Conservation (phyloP, 2,888 invertebrate genomes). For the Pocota personata region DNA sequence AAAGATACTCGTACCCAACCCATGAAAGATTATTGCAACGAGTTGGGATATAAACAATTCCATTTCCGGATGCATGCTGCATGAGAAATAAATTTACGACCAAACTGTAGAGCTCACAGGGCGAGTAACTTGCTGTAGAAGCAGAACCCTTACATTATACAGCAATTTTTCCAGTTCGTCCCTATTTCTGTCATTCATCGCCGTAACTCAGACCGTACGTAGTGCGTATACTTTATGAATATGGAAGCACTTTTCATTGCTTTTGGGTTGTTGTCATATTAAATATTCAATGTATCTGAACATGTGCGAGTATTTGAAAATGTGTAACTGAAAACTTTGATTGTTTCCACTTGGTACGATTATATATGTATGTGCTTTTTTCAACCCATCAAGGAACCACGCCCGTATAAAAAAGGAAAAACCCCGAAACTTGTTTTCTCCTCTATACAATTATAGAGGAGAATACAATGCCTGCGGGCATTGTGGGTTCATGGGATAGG, state of each 20-base stretch:
- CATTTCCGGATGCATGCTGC: conserved; percentile 31
- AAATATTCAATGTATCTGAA: conserved; percentile 25
- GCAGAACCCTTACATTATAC: not conserved
- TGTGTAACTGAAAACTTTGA: conserved; percentile 6
- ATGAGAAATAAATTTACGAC: conserved; percentile 17
- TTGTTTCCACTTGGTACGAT: conserved; percentile 7
- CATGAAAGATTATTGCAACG: not conserved
- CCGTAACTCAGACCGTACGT: not conserved
- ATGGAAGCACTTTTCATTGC: not conserved
- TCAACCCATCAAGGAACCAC: not conserved
- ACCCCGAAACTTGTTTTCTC: not conserved
- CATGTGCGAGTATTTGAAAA: not conserved
- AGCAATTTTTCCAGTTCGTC: not conserved
- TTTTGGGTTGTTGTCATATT: not conserved
- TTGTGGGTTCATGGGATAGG: not conserved
- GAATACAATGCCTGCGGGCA: not conserved
- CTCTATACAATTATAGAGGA: not conserved
- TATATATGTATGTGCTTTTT: not conserved
- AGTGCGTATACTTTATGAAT: conserved; percentile 15
- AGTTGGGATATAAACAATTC: conserved; percentile 34
- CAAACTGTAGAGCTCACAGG: not conserved
- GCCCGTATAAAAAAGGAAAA: not conserved
- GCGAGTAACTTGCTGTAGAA: not conserved
- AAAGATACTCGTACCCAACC: not conserved
- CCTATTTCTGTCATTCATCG: not conserved